Evolutionary conservation across 2,113 vertebrate genomes (phyloP).

Genomic region (Prochilodus magdalenae): DNA sequence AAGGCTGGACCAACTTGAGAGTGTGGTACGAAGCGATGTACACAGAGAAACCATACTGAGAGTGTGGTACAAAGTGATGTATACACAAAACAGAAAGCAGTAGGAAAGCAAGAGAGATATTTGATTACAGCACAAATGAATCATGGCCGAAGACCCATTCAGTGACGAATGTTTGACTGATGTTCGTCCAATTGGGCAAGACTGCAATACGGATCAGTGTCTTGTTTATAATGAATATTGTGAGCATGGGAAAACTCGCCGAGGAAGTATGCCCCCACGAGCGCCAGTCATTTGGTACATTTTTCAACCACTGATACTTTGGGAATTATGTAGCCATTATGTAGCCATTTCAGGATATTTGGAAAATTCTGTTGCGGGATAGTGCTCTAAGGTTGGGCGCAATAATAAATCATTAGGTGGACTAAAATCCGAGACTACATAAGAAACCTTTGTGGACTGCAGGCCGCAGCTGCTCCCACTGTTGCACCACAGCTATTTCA

Average conservation of each 20-base stretch:
- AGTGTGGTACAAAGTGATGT: background rate
- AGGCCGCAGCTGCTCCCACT: background rate
- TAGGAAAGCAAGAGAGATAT: background rate
- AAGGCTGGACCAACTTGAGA: conserved; percentile 11
- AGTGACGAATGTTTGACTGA: conserved; percentile 30
- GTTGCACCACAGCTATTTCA: conserved; percentile 9
- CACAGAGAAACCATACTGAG: conserved; percentile 4
- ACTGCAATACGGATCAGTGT: conserved; percentile 15
- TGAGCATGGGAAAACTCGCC: conserved; percentile 10
- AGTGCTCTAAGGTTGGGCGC: background rate
- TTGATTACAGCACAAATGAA: conserved; percentile 45
- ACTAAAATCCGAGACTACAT: background rate
- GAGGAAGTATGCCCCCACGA: conserved; percentile 23
- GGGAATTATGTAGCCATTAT: background rate
- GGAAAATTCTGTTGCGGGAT: conserved; percentile 22
- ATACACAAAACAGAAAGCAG: background rate
- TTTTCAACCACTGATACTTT: conserved; percentile 18
- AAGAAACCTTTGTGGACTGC: conserved; percentile 8
- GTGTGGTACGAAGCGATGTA: background rate
- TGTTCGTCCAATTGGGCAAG: conserved; percentile 30
- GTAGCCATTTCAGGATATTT: background rate
- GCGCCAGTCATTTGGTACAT: background rate
- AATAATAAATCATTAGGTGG: conserved; percentile 30
- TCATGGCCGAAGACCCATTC: conserved; percentile 37
- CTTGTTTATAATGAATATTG: conserved; percentile 35